A percentile compares a stretch with the other conserved stretches of the same genome.
Evolutionary conservation across 2,113 vertebrate species (phyloP).

Genomic region (Xerus inauris): DNA sequence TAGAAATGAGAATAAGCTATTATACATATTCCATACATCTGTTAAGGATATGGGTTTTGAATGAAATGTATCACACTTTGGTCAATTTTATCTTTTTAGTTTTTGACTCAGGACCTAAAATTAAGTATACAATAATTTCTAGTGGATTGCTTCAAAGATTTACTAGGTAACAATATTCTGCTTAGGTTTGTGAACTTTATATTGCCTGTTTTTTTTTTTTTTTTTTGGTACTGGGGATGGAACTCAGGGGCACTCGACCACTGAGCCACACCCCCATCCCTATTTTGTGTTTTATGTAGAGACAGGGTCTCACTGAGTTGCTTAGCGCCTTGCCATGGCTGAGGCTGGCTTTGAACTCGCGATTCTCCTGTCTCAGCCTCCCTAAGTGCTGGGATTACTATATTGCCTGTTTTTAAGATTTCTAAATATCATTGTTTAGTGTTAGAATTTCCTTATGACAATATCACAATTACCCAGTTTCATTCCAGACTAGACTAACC

Average conservation of each 20-base stretch:
- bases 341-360: no score
- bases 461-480: not conserved
- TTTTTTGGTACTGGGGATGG: not conserved
- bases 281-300: no score
- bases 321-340: no score
- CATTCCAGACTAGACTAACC: not conserved
- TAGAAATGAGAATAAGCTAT: conserved; percentile 5
- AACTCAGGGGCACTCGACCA: no score
- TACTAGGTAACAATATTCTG: not conserved
- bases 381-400: no score
- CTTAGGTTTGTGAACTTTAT: conserved; percentile 14
- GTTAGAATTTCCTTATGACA: not conserved
- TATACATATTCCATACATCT: conserved; percentile 32
- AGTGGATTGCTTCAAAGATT: not conserved
- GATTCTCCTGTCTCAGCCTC: no score
- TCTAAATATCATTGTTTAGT: conserved; percentile 17
- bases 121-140: not conserved
- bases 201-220: conserved; percentile 15
- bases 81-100: not conserved
- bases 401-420: not conserved
- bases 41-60: not conserved
- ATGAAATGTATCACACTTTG: not conserved
- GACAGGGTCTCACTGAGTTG: no score
- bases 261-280: no score
- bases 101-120: conserved; percentile 34